A percentile compares a stretch with the other conserved stretches of the same genome.
phyloP scores from a whole-genome alignment of 2,797 vertebrate species.

The Intellagama lesueurii region DNA sequence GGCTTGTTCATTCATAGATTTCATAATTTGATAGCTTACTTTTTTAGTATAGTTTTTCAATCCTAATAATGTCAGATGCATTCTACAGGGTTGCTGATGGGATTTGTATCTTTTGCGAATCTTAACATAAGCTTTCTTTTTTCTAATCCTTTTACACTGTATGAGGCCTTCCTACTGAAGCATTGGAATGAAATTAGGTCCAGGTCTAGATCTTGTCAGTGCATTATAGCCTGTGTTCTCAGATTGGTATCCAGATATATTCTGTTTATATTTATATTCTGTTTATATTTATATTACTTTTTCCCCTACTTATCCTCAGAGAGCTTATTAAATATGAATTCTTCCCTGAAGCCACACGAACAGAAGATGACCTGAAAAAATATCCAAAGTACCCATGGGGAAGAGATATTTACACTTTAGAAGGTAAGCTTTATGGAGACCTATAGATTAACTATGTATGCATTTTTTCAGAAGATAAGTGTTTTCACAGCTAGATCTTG shows the following conservation, averaged over 20 bases:
- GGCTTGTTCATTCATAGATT: not conserved
- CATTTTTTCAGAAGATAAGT: not conserved
- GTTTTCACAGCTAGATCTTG: not conserved
- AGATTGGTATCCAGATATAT: not conserved
- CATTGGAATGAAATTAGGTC: not conserved
- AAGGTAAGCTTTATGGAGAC: conserved; percentile 82
- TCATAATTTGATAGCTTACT: not conserved
- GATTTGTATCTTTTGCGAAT: not conserved
- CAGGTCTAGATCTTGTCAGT: not conserved
- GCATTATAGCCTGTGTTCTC: not conserved
- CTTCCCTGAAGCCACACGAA: conserved; percentile 96
- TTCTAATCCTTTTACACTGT: not conserved
- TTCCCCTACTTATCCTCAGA: conserved; percentile 75
- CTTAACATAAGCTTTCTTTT: not conserved
- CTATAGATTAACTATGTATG: conserved; percentile 21
- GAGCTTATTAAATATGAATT: conserved; percentile 99
- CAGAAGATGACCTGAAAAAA: conserved; percentile 92
- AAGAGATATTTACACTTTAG: conserved; percentile 95
- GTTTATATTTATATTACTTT: conserved; percentile 50
- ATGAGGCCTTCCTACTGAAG: not conserved
- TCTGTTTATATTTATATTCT: conserved; percentile 3
- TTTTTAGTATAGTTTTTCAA: conserved; percentile 12
- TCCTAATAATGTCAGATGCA: conserved; percentile 12
- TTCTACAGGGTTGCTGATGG: not conserved
- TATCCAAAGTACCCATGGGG: conserved; percentile 95